Conservation (phyloP, 92 coral and sea anemone genomes). For the Hydrozoanthus gracilis region DNA sequence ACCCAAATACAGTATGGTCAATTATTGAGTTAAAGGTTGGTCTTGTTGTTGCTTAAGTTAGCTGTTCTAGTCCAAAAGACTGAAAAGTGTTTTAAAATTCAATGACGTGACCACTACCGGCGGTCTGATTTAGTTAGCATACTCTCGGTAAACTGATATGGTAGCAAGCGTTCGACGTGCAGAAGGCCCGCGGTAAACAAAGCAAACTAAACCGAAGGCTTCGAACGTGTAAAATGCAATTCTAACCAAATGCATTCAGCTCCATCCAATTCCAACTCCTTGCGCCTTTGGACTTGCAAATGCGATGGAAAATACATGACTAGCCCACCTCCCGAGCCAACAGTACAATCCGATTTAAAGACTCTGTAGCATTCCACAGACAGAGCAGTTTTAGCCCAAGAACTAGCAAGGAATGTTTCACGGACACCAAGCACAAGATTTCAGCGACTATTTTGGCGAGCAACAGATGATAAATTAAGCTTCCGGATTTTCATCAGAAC, state of each 20-base stretch:
- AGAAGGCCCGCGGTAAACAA: not conserved
- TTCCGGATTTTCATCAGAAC: conserved; percentile 1
- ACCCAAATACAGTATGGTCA: conserved; percentile 5
- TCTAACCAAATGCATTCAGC: conserved; percentile 31
- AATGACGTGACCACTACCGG: not conserved
- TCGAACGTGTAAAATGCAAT: conserved; percentile 21
- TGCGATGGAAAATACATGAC: conserved; percentile 26
- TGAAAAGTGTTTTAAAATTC: not conserved
- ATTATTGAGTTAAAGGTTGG: not conserved
- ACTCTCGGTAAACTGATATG: conserved; percentile 4
- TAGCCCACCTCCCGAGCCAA: conserved; percentile 29
- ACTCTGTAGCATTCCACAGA: conserved; percentile 15
- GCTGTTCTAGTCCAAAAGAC: not conserved
- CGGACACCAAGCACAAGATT: conserved; percentile 18
- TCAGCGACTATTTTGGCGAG: conserved; percentile 17
- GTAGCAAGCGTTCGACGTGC: conserved; percentile 4
- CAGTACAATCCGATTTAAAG: conserved; percentile 27
- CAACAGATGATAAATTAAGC: conserved; percentile 15
- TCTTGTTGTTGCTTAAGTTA: not conserved
- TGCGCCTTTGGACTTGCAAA: conserved; percentile 14
- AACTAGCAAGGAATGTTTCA: conserved; percentile 9
- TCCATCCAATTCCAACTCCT: conserved; percentile 2
- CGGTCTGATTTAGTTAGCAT: conserved; percentile 29
- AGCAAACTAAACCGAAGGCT: conserved; percentile 9
- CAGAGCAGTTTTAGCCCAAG: conserved; percentile 7